These are phyloP conservation scores for Bellardia bayeri DNA, from an alignment of 2,888 invertebrate genomes.

Conservation along the genomic window DNA sequence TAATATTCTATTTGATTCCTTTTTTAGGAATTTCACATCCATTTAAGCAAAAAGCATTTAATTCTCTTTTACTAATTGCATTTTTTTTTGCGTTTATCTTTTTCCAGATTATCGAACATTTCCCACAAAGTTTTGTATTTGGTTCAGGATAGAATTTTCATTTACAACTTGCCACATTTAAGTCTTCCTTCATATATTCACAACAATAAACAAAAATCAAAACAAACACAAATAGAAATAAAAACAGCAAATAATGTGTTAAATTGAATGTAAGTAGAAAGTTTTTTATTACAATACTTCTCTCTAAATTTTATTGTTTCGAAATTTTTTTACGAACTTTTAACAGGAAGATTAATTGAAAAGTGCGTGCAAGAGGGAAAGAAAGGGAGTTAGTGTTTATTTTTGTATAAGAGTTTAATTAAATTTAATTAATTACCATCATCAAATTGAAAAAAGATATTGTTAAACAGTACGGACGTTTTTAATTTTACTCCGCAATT, in stretches of 20 bases:
- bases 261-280: conserved; percentile 68
- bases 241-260: conserved; percentile 56
- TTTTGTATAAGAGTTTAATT: conserved; percentile 25
- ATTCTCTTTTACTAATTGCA: conserved; percentile 52
- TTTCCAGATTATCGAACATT: conserved; percentile 53
- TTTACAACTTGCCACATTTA: conserved; percentile 40
- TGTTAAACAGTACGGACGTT: too few species aligned
- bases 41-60: conserved; percentile 43
- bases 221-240: conserved; percentile 3
- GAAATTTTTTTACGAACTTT: conserved; percentile 4
- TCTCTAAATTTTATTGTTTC: conserved; percentile 21
- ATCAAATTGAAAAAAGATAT: conserved; percentile 3
- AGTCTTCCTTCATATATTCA: not conserved
- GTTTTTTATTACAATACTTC: conserved; percentile 30
- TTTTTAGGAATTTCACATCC: conserved; percentile 22
- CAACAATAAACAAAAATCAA: not conserved
- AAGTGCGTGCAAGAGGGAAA: not conserved
- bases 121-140: conserved; percentile 51
- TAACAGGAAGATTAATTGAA: not conserved
- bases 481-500: too few species aligned
- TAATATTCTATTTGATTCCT: conserved; percentile 18
- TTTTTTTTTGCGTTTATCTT: conserved; percentile 38
- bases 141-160: conserved; percentile 36
- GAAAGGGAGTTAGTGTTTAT: not conserved
- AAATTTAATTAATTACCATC: conserved; percentile 45